These are phyloP conservation scores for Bombus superbus DNA, from an alignment of 1,140 invertebrate genomes.

Conservation along the genomic window DNA sequence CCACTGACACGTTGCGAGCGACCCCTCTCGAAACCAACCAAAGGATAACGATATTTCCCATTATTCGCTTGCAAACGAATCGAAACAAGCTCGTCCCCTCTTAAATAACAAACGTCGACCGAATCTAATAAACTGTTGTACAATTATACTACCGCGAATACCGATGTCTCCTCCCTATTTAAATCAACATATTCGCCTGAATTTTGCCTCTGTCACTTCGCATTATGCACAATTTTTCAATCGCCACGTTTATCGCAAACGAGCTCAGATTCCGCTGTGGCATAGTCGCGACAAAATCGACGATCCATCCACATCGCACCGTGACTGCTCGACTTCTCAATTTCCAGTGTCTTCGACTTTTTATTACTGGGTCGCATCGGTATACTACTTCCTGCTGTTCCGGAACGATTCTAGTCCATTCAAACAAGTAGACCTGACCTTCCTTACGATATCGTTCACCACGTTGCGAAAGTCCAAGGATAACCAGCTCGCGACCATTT, in stretches of 20 bases:
- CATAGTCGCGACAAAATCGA: not conserved
- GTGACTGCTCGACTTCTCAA: not conserved
- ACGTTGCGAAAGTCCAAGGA: constrained; percentile 46
- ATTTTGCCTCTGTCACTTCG: too few species aligned
- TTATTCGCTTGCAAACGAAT: not conserved
- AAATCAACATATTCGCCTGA: accelerated
- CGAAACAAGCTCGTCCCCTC: too few species aligned
- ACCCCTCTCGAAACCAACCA: constrained; percentile 30
- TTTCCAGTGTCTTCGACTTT: constrained; percentile 30
- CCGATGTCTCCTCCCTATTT: too few species aligned
- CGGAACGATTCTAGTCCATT: constrained; percentile 30
- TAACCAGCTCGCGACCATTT: constrained; percentile 6
- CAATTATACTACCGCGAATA: too few species aligned
- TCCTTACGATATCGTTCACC: constrained; percentile 23
- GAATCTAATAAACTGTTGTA: too few species aligned
- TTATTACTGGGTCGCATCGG: constrained; percentile 49
- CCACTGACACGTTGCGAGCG: constrained; percentile 59
- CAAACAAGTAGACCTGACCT: constrained; percentile 54
- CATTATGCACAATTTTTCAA: too few species aligned
- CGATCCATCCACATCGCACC: not conserved
- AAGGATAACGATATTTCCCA: constrained; percentile 37
- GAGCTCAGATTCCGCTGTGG: not conserved
- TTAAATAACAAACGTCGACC: too few species aligned
- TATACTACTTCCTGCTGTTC: constrained; percentile 11
- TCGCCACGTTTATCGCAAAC: not conserved